phyloP scores from a whole-genome alignment of 2,888 invertebrate species.

The Pammene aurita region DNA sequence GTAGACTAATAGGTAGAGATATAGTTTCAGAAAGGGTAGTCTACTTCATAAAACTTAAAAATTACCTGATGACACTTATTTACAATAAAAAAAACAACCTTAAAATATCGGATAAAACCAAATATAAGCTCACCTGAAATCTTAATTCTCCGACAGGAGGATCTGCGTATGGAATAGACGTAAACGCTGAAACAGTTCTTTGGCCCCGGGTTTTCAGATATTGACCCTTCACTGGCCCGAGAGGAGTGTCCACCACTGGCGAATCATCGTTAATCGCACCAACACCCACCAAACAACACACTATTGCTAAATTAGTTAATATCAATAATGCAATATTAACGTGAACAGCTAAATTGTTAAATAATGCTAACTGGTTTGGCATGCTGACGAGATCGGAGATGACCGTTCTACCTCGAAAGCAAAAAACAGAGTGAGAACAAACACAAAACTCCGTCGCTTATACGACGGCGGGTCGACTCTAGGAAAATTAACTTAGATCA shows the following conservation, averaged over 20 bases:
- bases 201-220: constrained; percentile 82
- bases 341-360: constrained; percentile 20
- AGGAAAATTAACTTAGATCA: constrained; percentile 51
- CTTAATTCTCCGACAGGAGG: constrained; percentile 85
- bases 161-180: constrained; percentile 85
- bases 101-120: constrained; percentile 12
- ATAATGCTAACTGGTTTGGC: constrained; percentile 50
- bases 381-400: constrained; percentile 46
- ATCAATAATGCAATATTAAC: constrained; percentile 15
- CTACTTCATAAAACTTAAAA: too few relatives aligned
- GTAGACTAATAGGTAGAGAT: too few relatives aligned
- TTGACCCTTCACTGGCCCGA: constrained; percentile 82
- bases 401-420: constrained; percentile 55
- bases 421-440: constrained; percentile 59
- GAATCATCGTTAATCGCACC: constrained; percentile 51
- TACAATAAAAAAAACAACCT: not conserved
- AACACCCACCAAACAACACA: constrained; percentile 41
- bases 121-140: constrained; percentile 81
- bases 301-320: constrained; percentile 17
- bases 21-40: too few relatives aligned
- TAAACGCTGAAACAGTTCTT: constrained; percentile 83
- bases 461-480: constrained; percentile 49
- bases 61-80: too few relatives aligned
- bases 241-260: constrained; percentile 63
- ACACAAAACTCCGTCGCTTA: constrained; percentile 54